Percentiles rank a stretch among this genome's conserved stretches.
phyloP scores from a whole-genome alignment of 2,888 invertebrate genomes.

The Eremobia ochroleuca region DNA sequence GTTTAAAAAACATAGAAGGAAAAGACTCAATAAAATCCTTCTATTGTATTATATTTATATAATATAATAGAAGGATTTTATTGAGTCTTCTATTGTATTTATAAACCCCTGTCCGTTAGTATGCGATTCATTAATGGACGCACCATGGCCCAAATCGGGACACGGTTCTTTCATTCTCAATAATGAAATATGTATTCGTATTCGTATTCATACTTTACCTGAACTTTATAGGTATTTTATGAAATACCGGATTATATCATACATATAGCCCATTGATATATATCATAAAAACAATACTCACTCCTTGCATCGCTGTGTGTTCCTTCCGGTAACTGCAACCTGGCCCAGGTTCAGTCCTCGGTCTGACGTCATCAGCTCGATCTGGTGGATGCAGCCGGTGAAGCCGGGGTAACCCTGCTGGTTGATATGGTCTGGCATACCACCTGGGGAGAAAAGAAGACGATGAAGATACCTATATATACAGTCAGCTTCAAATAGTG shows the following conservation, averaged over 20 bases:
- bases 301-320: conserved; percentile 96
- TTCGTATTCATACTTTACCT: no score
- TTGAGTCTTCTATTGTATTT: no score
- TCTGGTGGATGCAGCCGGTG: conserved; percentile 95
- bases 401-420: conserved; percentile 95
- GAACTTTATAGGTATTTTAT: background rate
- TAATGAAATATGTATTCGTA: no score
- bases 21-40: no score
- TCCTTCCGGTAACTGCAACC: conserved; percentile 94
- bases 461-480: background rate
- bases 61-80: no score
- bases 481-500: background rate
- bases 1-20: no score
- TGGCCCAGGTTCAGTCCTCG: conserved; percentile 93
- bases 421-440: conserved; percentile 94
- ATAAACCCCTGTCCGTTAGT: no score
- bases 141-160: no score
- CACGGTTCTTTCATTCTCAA: no score
- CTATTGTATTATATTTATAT: no score
- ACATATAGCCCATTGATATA: background rate
- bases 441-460: conserved; percentile 90
- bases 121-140: no score
- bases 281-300: conserved; percentile 85
- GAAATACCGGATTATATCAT: background rate
- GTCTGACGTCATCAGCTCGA: conserved; percentile 93